phyloP scores from a whole-genome alignment of 2,888 invertebrate species.

The Phorcus lineatus region DNA sequence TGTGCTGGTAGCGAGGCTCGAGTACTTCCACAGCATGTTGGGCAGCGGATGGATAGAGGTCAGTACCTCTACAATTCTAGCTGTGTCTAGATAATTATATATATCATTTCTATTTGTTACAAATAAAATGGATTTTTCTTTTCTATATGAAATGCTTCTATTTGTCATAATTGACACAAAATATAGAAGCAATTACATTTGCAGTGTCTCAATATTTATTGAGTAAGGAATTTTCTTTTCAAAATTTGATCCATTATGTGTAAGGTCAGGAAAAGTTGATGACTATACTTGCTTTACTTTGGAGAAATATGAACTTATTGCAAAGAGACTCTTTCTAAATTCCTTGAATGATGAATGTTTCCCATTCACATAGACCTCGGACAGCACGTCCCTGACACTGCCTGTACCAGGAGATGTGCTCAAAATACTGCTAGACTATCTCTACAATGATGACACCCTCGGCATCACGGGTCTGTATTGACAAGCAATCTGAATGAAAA shows the following conservation, averaged over 20 bases:
- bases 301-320: too few species aligned
- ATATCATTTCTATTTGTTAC: too few species aligned
- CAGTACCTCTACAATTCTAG: conserved; percentile 51
- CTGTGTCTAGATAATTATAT: too few species aligned
- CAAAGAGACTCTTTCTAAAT: neutral
- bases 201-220: too few species aligned
- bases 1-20: conserved; percentile 86
- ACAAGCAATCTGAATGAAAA: neutral
- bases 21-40: conserved; percentile 91
- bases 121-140: too few species aligned
- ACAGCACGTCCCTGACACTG: conserved; percentile 78
- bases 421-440: conserved; percentile 83
- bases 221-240: too few species aligned
- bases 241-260: too few species aligned
- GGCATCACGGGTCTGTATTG: conserved; percentile 56
- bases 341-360: neutral
- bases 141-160: too few species aligned
- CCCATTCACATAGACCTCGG: conserved; percentile 78
- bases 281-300: neutral
- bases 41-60: conserved; percentile 87
- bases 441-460: conserved; percentile 84
- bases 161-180: too few species aligned
- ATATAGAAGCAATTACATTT: too few species aligned
- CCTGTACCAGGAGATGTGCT: conserved; percentile 81
- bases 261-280: too few species aligned